phyloP scores from a whole-genome alignment of 64 coral and sea anemone genomes.

The Platygyra sinensis region DNA sequence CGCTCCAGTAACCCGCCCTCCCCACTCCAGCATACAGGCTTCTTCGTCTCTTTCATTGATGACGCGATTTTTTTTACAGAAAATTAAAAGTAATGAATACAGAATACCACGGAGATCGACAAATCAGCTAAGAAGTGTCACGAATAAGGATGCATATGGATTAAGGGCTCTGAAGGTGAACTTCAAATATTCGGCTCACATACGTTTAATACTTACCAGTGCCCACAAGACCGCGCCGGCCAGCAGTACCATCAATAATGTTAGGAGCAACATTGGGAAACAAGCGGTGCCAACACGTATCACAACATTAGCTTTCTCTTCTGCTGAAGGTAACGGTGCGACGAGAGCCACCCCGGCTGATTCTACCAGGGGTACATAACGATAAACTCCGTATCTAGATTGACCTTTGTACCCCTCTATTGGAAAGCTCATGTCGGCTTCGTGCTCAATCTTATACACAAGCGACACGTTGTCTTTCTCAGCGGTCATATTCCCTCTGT shows the following conservation, averaged over 20 bases:
- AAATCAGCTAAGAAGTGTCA: too few relatives aligned
- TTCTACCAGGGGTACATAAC: slow-evolving; percentile 21
- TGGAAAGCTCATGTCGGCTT: slow-evolving; percentile 2
- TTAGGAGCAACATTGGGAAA: not conserved
- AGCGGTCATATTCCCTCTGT: not conserved
- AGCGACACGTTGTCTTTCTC: not conserved
- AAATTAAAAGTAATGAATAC: too few relatives aligned
- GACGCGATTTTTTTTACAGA: too few relatives aligned
- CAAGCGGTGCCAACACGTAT: not conserved
- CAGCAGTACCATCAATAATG: not conserved
- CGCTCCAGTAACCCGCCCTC: too few relatives aligned
- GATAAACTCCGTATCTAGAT: slow-evolving; percentile 6
- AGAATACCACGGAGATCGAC: too few relatives aligned
- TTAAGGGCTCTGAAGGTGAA: too few relatives aligned
- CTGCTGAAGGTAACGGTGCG: not conserved
- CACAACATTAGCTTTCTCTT: slow-evolving; percentile 1
- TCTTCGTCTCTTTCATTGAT: too few relatives aligned
- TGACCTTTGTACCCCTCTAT: slow-evolving; percentile 14
- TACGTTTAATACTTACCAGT: not conserved
- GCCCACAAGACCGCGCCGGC: not conserved
- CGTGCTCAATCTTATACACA: not conserved
- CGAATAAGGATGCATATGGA: too few relatives aligned
- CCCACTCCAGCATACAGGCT: too few relatives aligned
- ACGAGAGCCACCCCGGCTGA: slow-evolving; percentile 9
- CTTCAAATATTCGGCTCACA: too few relatives aligned